Evolutionary conservation across 2,797 vertebrate genomes (phyloP).

Genomic region (Prunella strophiata): DNA sequence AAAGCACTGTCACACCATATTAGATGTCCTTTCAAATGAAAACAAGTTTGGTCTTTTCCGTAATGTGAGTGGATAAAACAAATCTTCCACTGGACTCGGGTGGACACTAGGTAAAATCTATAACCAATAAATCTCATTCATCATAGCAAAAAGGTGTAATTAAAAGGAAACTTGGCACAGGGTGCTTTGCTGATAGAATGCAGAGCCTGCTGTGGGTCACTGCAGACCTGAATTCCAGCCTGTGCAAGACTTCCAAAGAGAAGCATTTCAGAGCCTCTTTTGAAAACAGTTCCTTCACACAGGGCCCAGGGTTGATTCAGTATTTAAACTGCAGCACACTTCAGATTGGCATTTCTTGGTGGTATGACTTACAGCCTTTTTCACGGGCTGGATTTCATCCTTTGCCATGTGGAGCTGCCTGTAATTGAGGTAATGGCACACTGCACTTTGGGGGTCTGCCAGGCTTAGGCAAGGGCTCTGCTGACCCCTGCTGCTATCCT

Average conservation of each 20-base stretch:
- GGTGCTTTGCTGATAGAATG: neutral
- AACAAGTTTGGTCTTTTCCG: conserved; percentile 1
- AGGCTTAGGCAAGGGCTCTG: conserved; percentile 18
- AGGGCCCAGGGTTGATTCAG: neutral
- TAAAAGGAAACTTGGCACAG: neutral
- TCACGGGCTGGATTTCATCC: neutral
- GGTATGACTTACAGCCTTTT: neutral
- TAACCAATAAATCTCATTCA: neutral
- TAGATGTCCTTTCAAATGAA: conserved; percentile 1
- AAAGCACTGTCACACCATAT: neutral
- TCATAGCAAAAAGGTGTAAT: neutral
- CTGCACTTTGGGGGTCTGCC: neutral
- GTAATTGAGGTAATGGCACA: neutral
- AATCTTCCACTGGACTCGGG: neutral
- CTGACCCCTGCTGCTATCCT: conserved; percentile 51
- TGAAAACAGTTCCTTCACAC: neutral
- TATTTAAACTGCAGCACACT: neutral
- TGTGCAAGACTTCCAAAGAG: neutral
- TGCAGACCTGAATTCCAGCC: neutral
- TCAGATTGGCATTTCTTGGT: neutral
- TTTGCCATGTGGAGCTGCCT: neutral
- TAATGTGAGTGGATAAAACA: conserved; percentile 10
- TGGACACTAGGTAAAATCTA: neutral
- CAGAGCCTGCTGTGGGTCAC: neutral
- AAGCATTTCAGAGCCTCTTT: neutral